phyloP scores from a whole-genome alignment of 2,888 invertebrate genomes.

The Venusia cambrica region DNA sequence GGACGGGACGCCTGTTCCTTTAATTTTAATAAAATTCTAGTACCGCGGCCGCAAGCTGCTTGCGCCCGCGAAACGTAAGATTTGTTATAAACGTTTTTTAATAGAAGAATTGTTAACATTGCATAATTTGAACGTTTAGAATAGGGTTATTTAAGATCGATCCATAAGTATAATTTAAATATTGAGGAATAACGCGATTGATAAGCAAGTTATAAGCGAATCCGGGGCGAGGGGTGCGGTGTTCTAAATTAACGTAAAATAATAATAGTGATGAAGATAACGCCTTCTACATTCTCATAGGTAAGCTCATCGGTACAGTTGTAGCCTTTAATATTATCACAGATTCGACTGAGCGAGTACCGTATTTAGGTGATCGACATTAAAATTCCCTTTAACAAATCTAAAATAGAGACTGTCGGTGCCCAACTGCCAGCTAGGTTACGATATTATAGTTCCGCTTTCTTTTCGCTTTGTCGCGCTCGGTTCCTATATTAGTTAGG shows the following conservation, averaged over 20 bases:
- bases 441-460: conserved; percentile 53
- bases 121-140: conserved; percentile 79
- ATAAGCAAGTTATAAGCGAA: conserved; percentile 69
- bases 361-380: conserved; percentile 53
- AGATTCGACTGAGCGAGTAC: conserved; percentile 65
- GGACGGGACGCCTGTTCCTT: conserved; percentile 58
- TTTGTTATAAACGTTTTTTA: conserved; percentile 73
- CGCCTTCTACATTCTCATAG: conserved; percentile 73
- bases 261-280: conserved; percentile 49
- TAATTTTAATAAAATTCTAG: conserved; percentile 49
- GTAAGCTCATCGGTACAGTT: conserved; percentile 68
- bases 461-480: conserved; percentile 41
- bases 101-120: conserved; percentile 76
- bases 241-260: conserved; percentile 66
- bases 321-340: conserved; percentile 63
- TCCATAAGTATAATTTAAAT: conserved; percentile 80
- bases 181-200: conserved; percentile 68
- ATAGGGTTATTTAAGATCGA: conserved; percentile 81
- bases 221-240: conserved; percentile 69
- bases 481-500: conserved; percentile 75
- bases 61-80: conserved; percentile 50
- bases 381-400: conserved; percentile 54
- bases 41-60: conserved; percentile 37
- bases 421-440: conserved; percentile 68
- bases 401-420: conserved; percentile 54